These are phyloP conservation scores for Hypothenemus hampei DNA, from an alignment of 1,140 invertebrate species.

Conservation along the genomic window DNA sequence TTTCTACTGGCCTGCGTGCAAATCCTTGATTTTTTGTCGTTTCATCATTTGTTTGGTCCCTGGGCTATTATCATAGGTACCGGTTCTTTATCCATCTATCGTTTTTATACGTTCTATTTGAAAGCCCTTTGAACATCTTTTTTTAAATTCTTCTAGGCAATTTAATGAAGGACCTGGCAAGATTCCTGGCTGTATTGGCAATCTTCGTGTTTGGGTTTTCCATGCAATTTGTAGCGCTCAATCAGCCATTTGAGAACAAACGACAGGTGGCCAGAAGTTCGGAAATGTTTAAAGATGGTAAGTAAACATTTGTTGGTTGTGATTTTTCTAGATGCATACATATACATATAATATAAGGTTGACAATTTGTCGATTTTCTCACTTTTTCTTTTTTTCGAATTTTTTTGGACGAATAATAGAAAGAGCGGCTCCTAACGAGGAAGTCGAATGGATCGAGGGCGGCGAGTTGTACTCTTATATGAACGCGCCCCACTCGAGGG, in stretches of 20 bases:
- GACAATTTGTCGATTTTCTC: neutral
- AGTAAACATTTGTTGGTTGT: too few relatives aligned
- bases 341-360: too few relatives aligned
- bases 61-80: conserved; percentile 89
- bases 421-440: too few relatives aligned
- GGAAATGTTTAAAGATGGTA: conserved; percentile 66
- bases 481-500: too few relatives aligned
- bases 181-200: conserved; percentile 93
- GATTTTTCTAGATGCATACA: too few relatives aligned
- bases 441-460: too few relatives aligned
- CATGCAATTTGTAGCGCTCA: conserved; percentile 92
- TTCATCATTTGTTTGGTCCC: conserved; percentile 97
- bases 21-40: conserved; percentile 93
- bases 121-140: neutral
- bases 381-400: neutral
- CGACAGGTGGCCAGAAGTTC: conserved; percentile 17
- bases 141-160: conserved; percentile 46
- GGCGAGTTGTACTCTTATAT: too few relatives aligned
- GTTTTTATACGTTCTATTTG: neutral
- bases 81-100: neutral
- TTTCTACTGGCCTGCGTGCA: conserved; percentile 95
- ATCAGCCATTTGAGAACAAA: conserved; percentile 72
- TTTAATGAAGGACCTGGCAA: conserved; percentile 84
- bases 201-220: conserved; percentile 99
- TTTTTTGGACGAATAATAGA: neutral